These are phyloP conservation scores for Hippocampus comes DNA, from an alignment of 2,113 vertebrate species.

Conservation along the genomic window DNA sequence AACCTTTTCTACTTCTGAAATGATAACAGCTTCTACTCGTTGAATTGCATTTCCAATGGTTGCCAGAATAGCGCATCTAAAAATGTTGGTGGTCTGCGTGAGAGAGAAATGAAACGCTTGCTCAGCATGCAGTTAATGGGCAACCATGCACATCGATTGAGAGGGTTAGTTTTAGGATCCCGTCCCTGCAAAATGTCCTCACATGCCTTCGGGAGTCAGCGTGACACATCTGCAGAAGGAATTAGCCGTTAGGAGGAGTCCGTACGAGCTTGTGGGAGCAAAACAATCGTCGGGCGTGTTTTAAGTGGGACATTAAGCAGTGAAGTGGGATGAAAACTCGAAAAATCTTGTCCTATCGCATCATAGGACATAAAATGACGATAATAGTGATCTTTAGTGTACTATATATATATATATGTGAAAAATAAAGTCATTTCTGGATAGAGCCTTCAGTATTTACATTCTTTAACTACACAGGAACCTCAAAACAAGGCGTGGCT, in stretches of 20 bases:
- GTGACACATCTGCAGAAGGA: conserved; percentile 1
- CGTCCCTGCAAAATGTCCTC: conserved; percentile 9
- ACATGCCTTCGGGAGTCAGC: conserved; percentile 6
- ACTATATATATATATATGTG: conserved; percentile 39
- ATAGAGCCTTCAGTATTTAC: conserved; percentile 62
- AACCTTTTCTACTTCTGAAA: neutral
- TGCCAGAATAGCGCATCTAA: neutral
- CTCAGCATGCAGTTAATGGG: conserved; percentile 1
- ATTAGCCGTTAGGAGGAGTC: conserved; percentile 18
- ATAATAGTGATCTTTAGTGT: conserved; percentile 31
- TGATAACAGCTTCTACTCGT: neutral
- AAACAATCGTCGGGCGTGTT: conserved; percentile 13
- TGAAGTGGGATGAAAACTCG: conserved; percentile 41
- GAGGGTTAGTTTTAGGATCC: conserved; percentile 1
- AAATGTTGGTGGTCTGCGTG: neutral
- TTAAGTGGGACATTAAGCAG: conserved; percentile 51
- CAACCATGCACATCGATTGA: conserved; percentile 21
- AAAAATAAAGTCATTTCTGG: conserved; percentile 56
- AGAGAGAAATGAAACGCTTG: neutral
- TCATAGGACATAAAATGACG: conserved; percentile 26
- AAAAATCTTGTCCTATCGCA: conserved; percentile 32
- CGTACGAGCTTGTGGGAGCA: conserved; percentile 14
- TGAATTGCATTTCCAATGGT: neutral
- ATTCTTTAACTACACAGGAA: conserved; percentile 56
- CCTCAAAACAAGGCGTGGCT: conserved; percentile 18